Percentiles rank a stretch among this genome's conserved stretches.
Evolutionary conservation across 2,888 invertebrate genomes (phyloP).

Genomic region (Nymphalis c-album): DNA sequence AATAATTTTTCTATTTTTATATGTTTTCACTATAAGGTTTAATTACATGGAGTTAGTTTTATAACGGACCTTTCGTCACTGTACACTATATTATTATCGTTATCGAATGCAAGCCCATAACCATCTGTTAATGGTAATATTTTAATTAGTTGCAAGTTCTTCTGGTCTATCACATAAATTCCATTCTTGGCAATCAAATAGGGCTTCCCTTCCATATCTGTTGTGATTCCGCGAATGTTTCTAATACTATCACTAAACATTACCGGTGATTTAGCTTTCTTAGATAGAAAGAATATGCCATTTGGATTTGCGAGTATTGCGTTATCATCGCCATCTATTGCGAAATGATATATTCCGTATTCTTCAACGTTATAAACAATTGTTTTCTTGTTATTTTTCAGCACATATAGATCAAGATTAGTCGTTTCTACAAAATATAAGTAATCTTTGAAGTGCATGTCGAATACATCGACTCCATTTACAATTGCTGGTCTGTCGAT

Average conservation of each 20-base stretch:
- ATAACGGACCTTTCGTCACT: constrained; percentile 59
- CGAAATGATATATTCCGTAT: constrained; percentile 56
- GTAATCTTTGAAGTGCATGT: constrained; percentile 55
- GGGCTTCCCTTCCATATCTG: constrained; percentile 49
- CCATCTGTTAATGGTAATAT: constrained; percentile 51
- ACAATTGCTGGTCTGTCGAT: constrained; percentile 50
- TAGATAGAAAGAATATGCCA: constrained; percentile 51
- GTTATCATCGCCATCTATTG: constrained; percentile 49
- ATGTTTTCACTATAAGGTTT: neutral
- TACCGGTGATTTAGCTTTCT: constrained; percentile 44
- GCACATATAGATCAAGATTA: constrained; percentile 51
- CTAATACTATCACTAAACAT: constrained; percentile 47
- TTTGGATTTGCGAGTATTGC: constrained; percentile 53
- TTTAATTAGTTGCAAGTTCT: constrained; percentile 46
- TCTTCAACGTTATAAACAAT: constrained; percentile 47
- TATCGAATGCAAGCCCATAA: constrained; percentile 61
- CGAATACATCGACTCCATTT: constrained; percentile 55
- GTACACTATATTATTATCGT: constrained; percentile 58
- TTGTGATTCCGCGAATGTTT: constrained; percentile 54
- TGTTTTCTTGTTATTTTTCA: constrained; percentile 42
- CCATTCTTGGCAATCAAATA: constrained; percentile 58
- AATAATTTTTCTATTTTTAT: neutral
- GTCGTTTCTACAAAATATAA: constrained; percentile 61
- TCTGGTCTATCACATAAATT: constrained; percentile 52
- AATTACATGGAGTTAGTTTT: constrained; percentile 40